Evolutionary conservation across 2,888 invertebrate genomes (phyloP).

Genomic region (Asteroscopus sphinx): DNA sequence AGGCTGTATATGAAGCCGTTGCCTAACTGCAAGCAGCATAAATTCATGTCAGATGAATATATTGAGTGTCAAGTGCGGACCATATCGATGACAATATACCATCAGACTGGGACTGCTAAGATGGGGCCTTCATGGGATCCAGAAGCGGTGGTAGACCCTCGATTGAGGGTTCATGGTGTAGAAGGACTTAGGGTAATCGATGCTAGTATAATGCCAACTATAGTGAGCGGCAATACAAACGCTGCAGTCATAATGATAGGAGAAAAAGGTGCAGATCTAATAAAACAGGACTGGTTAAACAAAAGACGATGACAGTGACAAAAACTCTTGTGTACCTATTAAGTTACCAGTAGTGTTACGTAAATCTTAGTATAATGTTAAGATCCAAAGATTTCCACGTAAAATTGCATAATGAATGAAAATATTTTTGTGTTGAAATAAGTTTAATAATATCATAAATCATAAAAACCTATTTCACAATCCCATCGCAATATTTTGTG

Average conservation of each 20-base stretch:
- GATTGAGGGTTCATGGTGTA: slow-evolving; percentile 94
- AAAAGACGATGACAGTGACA: slow-evolving; percentile 71
- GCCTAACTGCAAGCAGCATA: slow-evolving; percentile 93
- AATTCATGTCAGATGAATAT: slow-evolving; percentile 94
- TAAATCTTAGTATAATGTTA: slow-evolving; percentile 28
- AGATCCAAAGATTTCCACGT: slow-evolving; percentile 54
- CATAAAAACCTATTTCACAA: no score
- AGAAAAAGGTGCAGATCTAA: slow-evolving; percentile 96
- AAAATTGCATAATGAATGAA: slow-evolving; percentile 19
- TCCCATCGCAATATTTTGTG: no score
- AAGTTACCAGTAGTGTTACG: slow-evolving; percentile 55
- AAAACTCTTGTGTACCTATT: slow-evolving; percentile 40
- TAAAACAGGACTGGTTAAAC: slow-evolving; percentile 95
- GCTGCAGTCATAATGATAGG: slow-evolving; percentile 98
- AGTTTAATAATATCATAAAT: background rate
- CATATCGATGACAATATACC: slow-evolving; percentile 97
- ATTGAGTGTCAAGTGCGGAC: slow-evolving; percentile 96
- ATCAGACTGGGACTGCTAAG: slow-evolving; percentile 96
- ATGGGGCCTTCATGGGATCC: slow-evolving; percentile 95
- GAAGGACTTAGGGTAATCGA: slow-evolving; percentile 95
- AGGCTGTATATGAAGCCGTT: slow-evolving; percentile 93
- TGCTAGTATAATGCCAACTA: slow-evolving; percentile 96
- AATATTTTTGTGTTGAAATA: slow-evolving; percentile 8
- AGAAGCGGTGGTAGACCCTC: slow-evolving; percentile 95
- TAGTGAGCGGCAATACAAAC: slow-evolving; percentile 96